Evolutionary conservation across 2,888 invertebrate species (phyloP).

Genomic region (Diplazon laetatorius): DNA sequence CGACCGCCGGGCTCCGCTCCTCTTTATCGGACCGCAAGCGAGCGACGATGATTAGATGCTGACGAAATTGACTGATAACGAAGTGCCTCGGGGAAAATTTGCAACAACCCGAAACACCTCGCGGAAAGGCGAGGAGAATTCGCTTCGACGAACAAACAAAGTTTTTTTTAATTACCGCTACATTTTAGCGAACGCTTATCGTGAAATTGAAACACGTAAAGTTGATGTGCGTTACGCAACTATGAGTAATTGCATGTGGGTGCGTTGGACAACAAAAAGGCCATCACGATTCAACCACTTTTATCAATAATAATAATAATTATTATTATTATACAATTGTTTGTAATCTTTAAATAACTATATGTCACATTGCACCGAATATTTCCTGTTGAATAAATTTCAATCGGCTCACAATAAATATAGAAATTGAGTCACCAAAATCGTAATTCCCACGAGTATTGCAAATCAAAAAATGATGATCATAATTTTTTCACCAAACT

Average conservation of each 20-base stretch:
- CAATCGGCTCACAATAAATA: neutral
- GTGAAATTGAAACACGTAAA: constrained; percentile 1
- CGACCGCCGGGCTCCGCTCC: too few relatives aligned
- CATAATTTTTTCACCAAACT: neutral
- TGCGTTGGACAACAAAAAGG: too few relatives aligned
- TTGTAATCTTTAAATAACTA: neutral
- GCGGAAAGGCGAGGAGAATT: constrained; percentile 4
- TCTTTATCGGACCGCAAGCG: constrained; percentile 32
- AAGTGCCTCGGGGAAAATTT: constrained; percentile 37
- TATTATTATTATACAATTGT: neutral
- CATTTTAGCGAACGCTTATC: neutral
- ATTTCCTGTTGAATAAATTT: too few relatives aligned
- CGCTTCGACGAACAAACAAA: neutral
- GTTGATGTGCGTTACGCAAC: neutral
- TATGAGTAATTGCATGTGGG: neutral
- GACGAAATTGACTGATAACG: constrained; percentile 48
- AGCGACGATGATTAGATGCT: constrained; percentile 39
- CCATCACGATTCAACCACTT: neutral
- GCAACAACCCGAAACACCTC: constrained; percentile 27
- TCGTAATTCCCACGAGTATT: neutral
- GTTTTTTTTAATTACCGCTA: neutral
- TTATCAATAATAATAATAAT: neutral
- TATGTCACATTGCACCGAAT: too few relatives aligned
- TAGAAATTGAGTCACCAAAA: neutral
- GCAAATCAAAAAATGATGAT: too few relatives aligned